Conservation (phyloP, 2,888 invertebrate species). For the Drosophila demipolita region DNA sequence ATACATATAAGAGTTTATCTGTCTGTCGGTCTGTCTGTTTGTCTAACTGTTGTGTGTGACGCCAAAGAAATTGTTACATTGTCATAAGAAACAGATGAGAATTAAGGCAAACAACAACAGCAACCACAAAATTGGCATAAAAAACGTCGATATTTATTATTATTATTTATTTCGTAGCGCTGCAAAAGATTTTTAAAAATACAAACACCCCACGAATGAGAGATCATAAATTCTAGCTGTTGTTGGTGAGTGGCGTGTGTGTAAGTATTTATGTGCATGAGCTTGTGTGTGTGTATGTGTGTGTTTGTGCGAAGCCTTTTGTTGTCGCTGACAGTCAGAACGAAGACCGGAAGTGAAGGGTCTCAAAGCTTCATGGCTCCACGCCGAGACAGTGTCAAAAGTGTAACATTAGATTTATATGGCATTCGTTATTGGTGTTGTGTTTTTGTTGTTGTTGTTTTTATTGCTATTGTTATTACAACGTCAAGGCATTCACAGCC, state of each 20-base stretch:
- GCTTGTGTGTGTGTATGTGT: slow-evolving; percentile 13
- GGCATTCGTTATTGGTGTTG: slow-evolving; percentile 44
- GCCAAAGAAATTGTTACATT: slow-evolving; percentile 63
- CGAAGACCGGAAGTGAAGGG: slow-evolving; percentile 52
- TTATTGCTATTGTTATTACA: slow-evolving; percentile 14
- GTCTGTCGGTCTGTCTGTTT: slow-evolving; percentile 21
- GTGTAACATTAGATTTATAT: slow-evolving; percentile 74
- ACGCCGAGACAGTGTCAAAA: slow-evolving; percentile 71
- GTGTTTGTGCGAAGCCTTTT: slow-evolving; percentile 51
- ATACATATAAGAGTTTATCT: slow-evolving; percentile 45
- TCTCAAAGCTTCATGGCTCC: slow-evolving; percentile 51
- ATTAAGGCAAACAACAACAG: slow-evolving; percentile 26
- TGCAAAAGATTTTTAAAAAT: slow-evolving; percentile 58
- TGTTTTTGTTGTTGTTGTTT: slow-evolving; percentile 10
- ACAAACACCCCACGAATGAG: slow-evolving; percentile 46
- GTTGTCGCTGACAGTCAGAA: slow-evolving; percentile 61
- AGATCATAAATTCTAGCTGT: slow-evolving; percentile 62
- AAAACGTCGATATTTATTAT: slow-evolving; percentile 60
- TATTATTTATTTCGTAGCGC: slow-evolving; percentile 68
- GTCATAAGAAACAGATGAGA: slow-evolving; percentile 59
- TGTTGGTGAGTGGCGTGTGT: slow-evolving; percentile 17
- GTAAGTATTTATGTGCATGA: background rate
- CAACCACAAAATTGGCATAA: slow-evolving; percentile 37
- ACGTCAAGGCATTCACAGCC: slow-evolving; percentile 37
- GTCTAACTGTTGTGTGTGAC: slow-evolving; percentile 22